Evolutionary conservation across 2,797 vertebrate species (phyloP).

Genomic region (Tauraco hartlaubi): DNA sequence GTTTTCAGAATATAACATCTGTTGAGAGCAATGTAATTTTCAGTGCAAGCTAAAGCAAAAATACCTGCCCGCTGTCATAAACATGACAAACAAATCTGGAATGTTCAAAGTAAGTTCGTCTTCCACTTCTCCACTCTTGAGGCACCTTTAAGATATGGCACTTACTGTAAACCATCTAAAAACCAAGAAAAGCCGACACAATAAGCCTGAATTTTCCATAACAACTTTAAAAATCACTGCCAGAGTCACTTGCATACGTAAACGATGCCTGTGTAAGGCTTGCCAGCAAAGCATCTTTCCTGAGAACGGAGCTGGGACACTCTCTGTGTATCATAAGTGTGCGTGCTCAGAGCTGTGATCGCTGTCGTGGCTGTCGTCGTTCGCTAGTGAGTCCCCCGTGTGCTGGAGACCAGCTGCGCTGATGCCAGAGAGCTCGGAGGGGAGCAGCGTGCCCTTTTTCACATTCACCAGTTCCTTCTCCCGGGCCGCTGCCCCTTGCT

Average conservation of each 20-base stretch:
- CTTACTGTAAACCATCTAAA: slow-evolving; percentile 76
- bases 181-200: slow-evolving; percentile 66
- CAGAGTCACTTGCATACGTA: slow-evolving; percentile 76
- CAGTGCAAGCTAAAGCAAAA: slow-evolving; percentile 93
- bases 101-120: slow-evolving; percentile 86
- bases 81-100: slow-evolving; percentile 83
- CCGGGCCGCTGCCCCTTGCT: slow-evolving; percentile 94
- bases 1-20: slow-evolving; percentile 77
- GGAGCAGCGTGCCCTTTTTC: slow-evolving; percentile 96
- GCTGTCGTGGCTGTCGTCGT: slow-evolving; percentile 97
- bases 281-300: slow-evolving; percentile 82
- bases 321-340: slow-evolving; percentile 91
- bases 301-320: slow-evolving; percentile 81
- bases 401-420: slow-evolving; percentile 89
- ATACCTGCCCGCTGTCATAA: slow-evolving; percentile 82
- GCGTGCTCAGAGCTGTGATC: slow-evolving; percentile 97
- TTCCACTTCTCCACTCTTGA: slow-evolving; percentile 75
- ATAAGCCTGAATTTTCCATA: slow-evolving; percentile 60
- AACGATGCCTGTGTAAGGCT: slow-evolving; percentile 78
- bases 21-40: slow-evolving; percentile 84
- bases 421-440: slow-evolving; percentile 95
- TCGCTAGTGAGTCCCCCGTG: slow-evolving; percentile 94
- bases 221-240: slow-evolving; percentile 59
- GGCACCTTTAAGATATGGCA: slow-evolving; percentile 74
- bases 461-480: slow-evolving; percentile 99